These are phyloP conservation scores for Drosophila aff. DNA, from an alignment of 1,140 invertebrate species.

Conservation along the genomic window DNA sequence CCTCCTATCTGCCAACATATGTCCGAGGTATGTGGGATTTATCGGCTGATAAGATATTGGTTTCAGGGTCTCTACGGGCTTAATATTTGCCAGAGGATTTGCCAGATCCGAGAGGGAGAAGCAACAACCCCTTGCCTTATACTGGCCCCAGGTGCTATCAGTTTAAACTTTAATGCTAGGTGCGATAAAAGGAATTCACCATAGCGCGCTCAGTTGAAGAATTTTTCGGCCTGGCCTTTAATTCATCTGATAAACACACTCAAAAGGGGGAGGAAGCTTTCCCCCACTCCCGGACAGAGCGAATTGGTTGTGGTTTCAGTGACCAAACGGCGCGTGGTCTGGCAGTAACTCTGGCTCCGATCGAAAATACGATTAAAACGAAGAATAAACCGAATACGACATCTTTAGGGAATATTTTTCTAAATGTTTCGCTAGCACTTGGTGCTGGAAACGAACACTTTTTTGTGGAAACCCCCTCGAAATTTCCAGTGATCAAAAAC, in stretches of 20 bases:
- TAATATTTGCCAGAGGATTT: slow-evolving; percentile 23
- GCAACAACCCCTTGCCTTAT: not conserved
- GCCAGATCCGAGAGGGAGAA: slow-evolving; percentile 2
- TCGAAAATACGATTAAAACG: slow-evolving; percentile 1
- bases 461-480: slow-evolving; percentile 8
- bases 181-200: slow-evolving; percentile 78
- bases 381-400: slow-evolving; percentile 21
- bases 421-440: slow-evolving; percentile 26
- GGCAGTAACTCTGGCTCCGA: slow-evolving; percentile 22
- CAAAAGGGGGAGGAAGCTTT: slow-evolving; percentile 24
- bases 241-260: slow-evolving; percentile 58
- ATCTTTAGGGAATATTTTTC: slow-evolving; percentile 1
- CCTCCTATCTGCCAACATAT: slow-evolving; percentile 31
- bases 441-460: slow-evolving; percentile 10
- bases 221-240: slow-evolving; percentile 58
- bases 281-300: slow-evolving; percentile 18
- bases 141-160: not conserved
- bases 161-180: slow-evolving; percentile 20
- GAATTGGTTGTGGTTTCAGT: slow-evolving; percentile 36
- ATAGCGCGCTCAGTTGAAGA: slow-evolving; percentile 51
- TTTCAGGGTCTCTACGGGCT: slow-evolving; percentile 9
- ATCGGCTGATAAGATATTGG: slow-evolving; percentile 42
- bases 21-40: slow-evolving; percentile 35
- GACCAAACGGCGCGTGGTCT: slow-evolving; percentile 56
- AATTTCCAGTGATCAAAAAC: slow-evolving; percentile 19